Evolutionary conservation across 2,797 vertebrate species (phyloP).

Genomic region (Acanthiza pusilla): DNA sequence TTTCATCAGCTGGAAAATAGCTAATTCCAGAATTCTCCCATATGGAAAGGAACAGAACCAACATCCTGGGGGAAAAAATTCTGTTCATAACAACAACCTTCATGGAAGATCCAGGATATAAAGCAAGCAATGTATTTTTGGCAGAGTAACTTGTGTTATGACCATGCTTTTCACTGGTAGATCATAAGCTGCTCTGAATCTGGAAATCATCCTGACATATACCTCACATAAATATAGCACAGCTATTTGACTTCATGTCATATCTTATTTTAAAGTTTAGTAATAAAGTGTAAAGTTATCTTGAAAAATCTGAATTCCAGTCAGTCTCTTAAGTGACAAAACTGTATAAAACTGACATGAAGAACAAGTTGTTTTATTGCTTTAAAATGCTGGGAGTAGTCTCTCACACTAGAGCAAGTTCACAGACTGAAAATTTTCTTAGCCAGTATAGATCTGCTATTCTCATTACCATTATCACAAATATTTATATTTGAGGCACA

Average conservation of each 20-base stretch:
- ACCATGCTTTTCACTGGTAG: not conserved
- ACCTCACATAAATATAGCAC: not conserved
- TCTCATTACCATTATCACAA: not conserved
- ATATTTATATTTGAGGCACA: constrained; percentile 25
- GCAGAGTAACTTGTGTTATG: not conserved
- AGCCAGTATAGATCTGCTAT: not conserved
- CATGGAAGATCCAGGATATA: not conserved
- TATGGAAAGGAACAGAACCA: not conserved
- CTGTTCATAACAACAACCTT: not conserved
- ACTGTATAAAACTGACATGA: not conserved
- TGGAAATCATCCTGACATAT: not conserved
- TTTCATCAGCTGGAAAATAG: not conserved
- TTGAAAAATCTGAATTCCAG: not conserved
- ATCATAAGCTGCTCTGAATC: not conserved
- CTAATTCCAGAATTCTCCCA: not conserved
- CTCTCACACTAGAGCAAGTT: not conserved
- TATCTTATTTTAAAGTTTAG: not conserved
- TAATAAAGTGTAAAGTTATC: not conserved
- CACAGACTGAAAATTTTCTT: not conserved
- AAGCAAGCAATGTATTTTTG: not conserved
- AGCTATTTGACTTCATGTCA: not conserved
- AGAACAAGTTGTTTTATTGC: not conserved
- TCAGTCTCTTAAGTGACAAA: not conserved
- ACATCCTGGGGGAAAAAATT: not conserved
- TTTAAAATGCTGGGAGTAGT: not conserved